Evolutionary conservation across 2,797 vertebrate species (phyloP).

Genomic region (Lepilemur ruficaudatus): DNA sequence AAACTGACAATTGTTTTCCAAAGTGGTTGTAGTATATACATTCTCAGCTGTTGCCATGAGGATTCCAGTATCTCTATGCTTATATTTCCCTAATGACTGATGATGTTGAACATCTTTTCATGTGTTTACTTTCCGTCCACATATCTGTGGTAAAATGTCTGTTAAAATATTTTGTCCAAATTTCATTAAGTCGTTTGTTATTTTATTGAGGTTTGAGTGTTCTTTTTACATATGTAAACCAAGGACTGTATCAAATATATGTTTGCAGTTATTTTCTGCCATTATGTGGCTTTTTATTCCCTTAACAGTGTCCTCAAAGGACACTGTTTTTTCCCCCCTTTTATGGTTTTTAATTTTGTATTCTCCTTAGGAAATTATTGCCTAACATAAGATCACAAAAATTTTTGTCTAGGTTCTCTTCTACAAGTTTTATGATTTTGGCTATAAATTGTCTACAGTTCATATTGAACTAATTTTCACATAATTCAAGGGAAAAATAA

Average conservation of each 20-base stretch:
- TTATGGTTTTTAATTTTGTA: neutral
- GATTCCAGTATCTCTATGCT: neutral
- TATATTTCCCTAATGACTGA: neutral
- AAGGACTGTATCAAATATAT: neutral
- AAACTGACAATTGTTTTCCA: neutral
- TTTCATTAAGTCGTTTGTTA: neutral
- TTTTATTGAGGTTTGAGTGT: neutral
- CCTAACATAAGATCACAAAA: neutral
- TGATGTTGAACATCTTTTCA: neutral
- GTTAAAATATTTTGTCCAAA: neutral
- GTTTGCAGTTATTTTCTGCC: neutral
- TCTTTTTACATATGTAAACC: neutral
- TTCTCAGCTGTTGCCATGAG: neutral
- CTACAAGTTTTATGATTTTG: neutral
- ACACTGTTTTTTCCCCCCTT: neutral
- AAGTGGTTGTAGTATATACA: fast-evolving
- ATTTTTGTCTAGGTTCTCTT: neutral
- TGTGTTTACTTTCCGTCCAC: neutral
- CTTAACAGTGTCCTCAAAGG: neutral
- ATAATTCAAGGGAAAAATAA: neutral
- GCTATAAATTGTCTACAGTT: neutral
- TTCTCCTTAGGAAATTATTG: neutral
- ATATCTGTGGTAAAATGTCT: neutral
- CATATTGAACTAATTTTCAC: neutral
- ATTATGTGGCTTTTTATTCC: neutral